phyloP scores from a whole-genome alignment of 2,797 vertebrate genomes.

The Cuniculus paca region DNA sequence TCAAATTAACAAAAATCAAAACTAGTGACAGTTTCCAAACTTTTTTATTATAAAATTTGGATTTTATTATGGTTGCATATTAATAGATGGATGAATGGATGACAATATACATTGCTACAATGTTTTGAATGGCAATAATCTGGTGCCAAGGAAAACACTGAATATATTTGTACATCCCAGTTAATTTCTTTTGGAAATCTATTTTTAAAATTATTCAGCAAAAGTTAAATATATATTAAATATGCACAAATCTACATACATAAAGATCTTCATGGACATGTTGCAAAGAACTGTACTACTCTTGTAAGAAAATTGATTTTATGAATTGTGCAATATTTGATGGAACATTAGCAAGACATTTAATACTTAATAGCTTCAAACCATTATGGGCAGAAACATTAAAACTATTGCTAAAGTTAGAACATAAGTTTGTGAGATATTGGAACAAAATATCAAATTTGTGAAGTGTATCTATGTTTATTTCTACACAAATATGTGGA shows the following conservation, averaged over 20 bases:
- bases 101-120: not conserved
- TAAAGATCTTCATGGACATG: not conserved
- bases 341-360: not conserved
- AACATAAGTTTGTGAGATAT: not conserved
- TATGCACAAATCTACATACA: not conserved
- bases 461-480: not conserved
- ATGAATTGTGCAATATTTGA: not conserved
- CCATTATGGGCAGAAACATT: not conserved
- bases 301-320: not conserved
- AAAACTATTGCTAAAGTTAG: not conserved
- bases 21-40: not conserved
- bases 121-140: not conserved
- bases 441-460: not conserved
- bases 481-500: not conserved
- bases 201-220: not conserved
- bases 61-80: too few relatives aligned
- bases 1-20: slow-evolving; percentile 32
- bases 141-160: not conserved
- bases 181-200: not conserved
- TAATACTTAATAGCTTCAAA: slow-evolving; percentile 1
- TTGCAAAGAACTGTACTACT: not conserved
- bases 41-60: not conserved
- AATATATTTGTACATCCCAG: not conserved
- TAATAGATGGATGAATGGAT: not conserved
- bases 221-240: not conserved